Percentiles rank a stretch among this genome's conserved stretches.
Conservation (phyloP, 1,140 invertebrate genomes). For the Polyergus mexicanus region DNA sequence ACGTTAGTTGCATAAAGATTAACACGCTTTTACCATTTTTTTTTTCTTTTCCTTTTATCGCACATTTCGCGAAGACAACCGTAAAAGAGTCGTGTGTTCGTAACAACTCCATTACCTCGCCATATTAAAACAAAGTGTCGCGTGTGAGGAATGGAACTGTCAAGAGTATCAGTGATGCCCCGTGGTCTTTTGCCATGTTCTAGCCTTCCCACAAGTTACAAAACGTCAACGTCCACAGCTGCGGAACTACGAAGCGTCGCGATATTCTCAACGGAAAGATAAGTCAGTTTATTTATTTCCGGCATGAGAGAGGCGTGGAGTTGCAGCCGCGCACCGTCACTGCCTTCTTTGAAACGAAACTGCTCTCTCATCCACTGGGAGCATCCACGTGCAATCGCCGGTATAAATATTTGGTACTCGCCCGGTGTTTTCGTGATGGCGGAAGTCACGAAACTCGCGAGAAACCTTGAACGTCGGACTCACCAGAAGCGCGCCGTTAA, state of each 20-base stretch:
- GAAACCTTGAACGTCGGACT: constrained; percentile 47
- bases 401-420: constrained; percentile 64
- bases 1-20: background rate
- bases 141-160: constrained; percentile 22
- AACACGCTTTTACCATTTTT: background rate
- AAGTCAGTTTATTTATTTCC: constrained; percentile 66
- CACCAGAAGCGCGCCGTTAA: constrained; percentile 42
- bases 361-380: constrained; percentile 9
- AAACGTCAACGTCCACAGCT: constrained; percentile 65
- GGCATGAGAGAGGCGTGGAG: background rate
- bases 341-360: constrained; percentile 11
- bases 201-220: constrained; percentile 18
- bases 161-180: constrained; percentile 1
- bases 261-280: constrained; percentile 29
- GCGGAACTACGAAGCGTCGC: background rate
- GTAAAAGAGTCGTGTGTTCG: background rate
- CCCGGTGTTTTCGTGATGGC: background rate
- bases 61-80: background rate
- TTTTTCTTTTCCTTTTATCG: background rate
- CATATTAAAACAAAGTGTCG: constrained; percentile 49
- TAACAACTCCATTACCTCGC: constrained; percentile 31
- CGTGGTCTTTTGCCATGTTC: constrained; percentile 7
- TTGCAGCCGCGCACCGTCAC: background rate
- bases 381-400: constrained; percentile 18
- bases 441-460: constrained; percentile 21